Conservation (phyloP, 1,140 invertebrate genomes). For the Drosophila nikananu region DNA sequence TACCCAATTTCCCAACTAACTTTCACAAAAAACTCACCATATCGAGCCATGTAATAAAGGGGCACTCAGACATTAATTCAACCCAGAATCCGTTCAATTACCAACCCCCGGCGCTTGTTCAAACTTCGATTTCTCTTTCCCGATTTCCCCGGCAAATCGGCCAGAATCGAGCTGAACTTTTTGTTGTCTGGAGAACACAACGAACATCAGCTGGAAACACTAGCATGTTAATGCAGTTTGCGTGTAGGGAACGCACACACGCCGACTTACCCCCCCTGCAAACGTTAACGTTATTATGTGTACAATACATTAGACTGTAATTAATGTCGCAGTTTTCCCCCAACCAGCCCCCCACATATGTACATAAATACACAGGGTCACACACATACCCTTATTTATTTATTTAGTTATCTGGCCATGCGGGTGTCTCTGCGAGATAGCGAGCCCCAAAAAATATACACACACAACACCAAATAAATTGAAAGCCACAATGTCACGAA, state of each 20-base stretch:
- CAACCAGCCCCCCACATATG: too few relatives aligned
- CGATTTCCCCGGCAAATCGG: background rate
- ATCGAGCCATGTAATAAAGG: background rate
- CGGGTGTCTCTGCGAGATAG: conserved; percentile 40
- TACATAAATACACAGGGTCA: background rate
- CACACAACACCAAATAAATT: conserved; percentile 17
- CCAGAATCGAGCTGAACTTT: conserved; percentile 24
- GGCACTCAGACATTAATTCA: conserved; percentile 11
- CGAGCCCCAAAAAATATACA: conserved; percentile 20
- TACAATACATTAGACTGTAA: conserved; percentile 64
- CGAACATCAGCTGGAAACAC: conserved; percentile 16
- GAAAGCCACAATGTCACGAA: conserved; percentile 29
- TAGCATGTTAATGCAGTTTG: conserved; percentile 65
- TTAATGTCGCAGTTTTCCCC: conserved; percentile 64
- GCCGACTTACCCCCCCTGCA: background rate
- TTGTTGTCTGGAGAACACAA: conserved; percentile 4
- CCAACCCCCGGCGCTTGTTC: background rate
- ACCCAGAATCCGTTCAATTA: conserved; percentile 20
- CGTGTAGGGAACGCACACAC: conserved; percentile 25
- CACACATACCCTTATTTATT: conserved; percentile 8
- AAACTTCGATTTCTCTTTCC: conserved; percentile 22
- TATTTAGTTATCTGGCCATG: conserved; percentile 51
- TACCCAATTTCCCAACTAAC: background rate
- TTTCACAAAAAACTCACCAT: background rate
- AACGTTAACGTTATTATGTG: conserved; percentile 17